A percentile compares a stretch with the other conserved stretches of the same genome.
Evolutionary conservation across 2,113 vertebrate species (phyloP).

Genomic region (Onychostruthus taczanowskii): DNA sequence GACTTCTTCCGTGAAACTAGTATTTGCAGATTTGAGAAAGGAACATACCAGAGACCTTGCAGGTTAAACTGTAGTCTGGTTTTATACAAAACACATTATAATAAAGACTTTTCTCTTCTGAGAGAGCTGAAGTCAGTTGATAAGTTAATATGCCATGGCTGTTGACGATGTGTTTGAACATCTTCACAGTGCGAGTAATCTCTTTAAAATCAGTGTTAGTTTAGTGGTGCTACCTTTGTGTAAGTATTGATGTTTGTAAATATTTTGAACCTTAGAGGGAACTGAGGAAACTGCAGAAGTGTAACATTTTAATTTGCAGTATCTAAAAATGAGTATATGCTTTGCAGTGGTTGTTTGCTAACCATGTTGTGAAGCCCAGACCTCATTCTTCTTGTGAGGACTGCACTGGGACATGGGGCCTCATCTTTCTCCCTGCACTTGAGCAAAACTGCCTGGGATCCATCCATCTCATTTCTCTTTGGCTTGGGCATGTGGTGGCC

Average conservation of each 20-base stretch:
- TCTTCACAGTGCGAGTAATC: background rate
- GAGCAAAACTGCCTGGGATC: background rate
- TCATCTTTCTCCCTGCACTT: background rate
- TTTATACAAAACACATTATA: background rate
- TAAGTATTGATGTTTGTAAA: background rate
- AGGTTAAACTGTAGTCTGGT: conserved; percentile 2
- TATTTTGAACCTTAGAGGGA: background rate
- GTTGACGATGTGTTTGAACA: background rate
- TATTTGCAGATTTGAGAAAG: conserved; percentile 1
- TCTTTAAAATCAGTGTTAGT: background rate
- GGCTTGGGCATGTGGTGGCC: background rate
- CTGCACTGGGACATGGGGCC: background rate
- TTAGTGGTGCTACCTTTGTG: background rate
- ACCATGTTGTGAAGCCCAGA: background rate
- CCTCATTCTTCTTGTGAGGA: background rate
- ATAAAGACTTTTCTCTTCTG: background rate
- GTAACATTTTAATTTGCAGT: background rate
- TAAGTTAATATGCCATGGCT: background rate
- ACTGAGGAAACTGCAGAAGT: background rate
- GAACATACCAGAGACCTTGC: background rate
- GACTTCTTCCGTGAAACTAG: conserved; percentile 1
- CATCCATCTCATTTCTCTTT: background rate
- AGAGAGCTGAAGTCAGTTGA: background rate
- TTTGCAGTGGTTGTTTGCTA: background rate
- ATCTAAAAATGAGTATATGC: background rate